Percentiles rank a stretch among this genome's conserved stretches.
These are phyloP conservation scores for Drosophila tristis DNA, from an alignment of 1,140 invertebrate species.

Conservation along the genomic window DNA sequence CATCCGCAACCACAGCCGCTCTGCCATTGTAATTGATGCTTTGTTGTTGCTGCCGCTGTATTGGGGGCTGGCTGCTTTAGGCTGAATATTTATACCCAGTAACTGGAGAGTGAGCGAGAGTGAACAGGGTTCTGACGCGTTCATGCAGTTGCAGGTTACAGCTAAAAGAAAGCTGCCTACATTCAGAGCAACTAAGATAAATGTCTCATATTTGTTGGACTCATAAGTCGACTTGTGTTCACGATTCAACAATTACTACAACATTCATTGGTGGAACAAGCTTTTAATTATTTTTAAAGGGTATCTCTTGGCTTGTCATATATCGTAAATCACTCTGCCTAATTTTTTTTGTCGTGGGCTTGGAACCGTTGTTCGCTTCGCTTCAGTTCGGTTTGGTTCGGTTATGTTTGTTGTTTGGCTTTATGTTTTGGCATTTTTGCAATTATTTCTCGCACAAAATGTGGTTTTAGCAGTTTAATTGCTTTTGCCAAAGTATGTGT, in stretches of 20 bases:
- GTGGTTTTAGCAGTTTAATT: constrained; percentile 83
- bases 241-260: too few species aligned
- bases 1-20: background rate
- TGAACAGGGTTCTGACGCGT: too few species aligned
- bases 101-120: too few species aligned
- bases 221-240: too few species aligned
- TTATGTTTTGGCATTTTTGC: constrained; percentile 83
- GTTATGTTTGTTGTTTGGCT: constrained; percentile 76
- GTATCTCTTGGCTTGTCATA: too few species aligned
- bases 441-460: constrained; percentile 83
- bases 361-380: constrained; percentile 13
- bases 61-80: constrained; percentile 42
- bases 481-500: constrained; percentile 70
- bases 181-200: too few species aligned
- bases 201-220: too few species aligned
- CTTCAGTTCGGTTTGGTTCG: constrained; percentile 28
- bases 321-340: background rate
- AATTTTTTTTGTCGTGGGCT: constrained; percentile 2
- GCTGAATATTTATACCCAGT: constrained; percentile 1
- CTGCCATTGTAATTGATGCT: constrained; percentile 47
- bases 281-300: too few species aligned
- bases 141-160: too few species aligned
- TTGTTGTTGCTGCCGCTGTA: constrained; percentile 33
- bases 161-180: too few species aligned
- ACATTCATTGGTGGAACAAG: too few species aligned